phyloP scores from a whole-genome alignment of 2,113 vertebrate genomes.

The Typhlomys cinereus region DNA sequence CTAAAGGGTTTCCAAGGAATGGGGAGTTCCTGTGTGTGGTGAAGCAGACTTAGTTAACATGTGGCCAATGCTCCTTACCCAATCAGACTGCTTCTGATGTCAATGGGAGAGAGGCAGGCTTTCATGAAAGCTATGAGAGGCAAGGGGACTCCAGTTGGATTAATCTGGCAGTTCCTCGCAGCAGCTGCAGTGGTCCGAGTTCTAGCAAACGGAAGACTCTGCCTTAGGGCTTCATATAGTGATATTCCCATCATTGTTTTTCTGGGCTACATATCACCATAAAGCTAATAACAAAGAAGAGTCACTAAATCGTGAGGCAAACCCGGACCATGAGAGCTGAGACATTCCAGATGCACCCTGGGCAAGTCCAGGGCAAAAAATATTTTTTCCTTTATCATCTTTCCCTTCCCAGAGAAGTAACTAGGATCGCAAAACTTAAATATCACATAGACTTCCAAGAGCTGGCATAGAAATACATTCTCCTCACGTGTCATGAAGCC shows the following conservation, averaged over 20 bases:
- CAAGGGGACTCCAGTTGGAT: too few species aligned
- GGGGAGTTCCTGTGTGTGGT: too few species aligned
- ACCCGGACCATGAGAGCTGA: too few species aligned
- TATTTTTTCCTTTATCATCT: constrained; percentile 6
- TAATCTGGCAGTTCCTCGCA: too few species aligned
- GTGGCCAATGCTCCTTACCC: too few species aligned
- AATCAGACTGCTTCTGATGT: too few species aligned
- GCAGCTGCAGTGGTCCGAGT: too few species aligned
- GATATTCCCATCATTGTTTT: background rate
- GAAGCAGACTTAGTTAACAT: too few species aligned
- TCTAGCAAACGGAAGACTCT: too few species aligned
- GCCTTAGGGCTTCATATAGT: background rate
- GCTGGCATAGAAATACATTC: constrained; percentile 11
- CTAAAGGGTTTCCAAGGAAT: too few species aligned
- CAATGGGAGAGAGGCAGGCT: too few species aligned
- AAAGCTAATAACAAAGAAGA: background rate
- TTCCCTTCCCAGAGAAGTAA: constrained; percentile 12
- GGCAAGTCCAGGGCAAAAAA: background rate
- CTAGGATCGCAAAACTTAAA: background rate
- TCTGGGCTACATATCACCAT: background rate
- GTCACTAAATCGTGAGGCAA: background rate
- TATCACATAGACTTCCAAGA: background rate
- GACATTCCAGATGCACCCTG: background rate
- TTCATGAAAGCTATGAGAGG: too few species aligned
- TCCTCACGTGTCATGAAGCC: background rate